Conservation (phyloP, 2,113 vertebrate genomes). For the rabbit (Oryctolagus cuniculus) region DNA sequence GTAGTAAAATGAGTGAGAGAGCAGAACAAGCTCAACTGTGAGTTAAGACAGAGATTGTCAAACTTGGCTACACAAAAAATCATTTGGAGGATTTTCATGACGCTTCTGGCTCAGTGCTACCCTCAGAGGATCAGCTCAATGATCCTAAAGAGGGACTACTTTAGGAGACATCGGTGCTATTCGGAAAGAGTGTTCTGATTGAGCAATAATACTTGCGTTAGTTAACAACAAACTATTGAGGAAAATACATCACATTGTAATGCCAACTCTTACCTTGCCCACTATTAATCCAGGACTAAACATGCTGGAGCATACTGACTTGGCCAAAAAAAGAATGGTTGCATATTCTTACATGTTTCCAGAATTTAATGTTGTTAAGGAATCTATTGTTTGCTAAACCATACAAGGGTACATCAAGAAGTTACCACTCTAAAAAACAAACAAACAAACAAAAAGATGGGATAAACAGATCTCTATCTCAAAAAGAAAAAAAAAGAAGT, state of each 20-base stretch:
- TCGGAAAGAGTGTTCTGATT: not conserved
- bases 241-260: not conserved
- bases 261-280: not conserved
- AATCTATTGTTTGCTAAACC: constrained; percentile 1
- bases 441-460: too few relatives aligned
- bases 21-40: not conserved
- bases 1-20: not conserved
- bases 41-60: constrained; percentile 3
- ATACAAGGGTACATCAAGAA: not conserved
- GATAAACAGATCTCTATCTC: too few relatives aligned
- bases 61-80: not conserved
- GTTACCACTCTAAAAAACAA: too few relatives aligned
- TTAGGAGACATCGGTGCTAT: not conserved
- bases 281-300: not conserved
- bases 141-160: not conserved
- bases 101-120: not conserved
- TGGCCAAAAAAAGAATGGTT: not conserved
- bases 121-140: not conserved
- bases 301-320: not conserved
- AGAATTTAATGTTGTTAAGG: not conserved
- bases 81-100: not conserved
- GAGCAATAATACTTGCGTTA: not conserved
- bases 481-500: too few relatives aligned
- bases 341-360: not conserved
- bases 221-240: not conserved